Conservation (phyloP, 2,113 vertebrate species). For the Diphyllodes magnificus region DNA sequence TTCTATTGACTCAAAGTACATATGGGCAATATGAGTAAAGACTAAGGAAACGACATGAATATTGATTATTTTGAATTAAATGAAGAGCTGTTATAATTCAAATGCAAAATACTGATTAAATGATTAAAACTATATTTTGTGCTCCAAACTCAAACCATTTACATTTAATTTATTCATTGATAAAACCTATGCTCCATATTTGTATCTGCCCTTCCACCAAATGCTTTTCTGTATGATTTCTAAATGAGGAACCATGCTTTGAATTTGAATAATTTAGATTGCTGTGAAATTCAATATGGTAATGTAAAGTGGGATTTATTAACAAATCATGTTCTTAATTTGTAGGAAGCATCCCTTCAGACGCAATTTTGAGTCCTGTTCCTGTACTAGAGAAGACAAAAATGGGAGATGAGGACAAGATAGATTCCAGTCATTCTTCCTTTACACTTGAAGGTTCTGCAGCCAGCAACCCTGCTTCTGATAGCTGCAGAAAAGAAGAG, state of each 20-base stretch:
- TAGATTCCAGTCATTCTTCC: neutral
- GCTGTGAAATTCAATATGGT: neutral
- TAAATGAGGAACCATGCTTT: neutral
- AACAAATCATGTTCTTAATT: slow-evolving; percentile 19
- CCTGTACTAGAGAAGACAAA: neutral
- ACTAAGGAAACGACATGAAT: neutral
- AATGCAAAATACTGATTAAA: neutral
- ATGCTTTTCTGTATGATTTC: neutral
- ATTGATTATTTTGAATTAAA: neutral
- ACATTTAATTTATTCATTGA: neutral
- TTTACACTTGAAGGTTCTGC: neutral
- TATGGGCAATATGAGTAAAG: neutral
- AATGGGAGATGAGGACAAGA: neutral
- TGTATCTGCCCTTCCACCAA: neutral
- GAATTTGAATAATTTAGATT: neutral
- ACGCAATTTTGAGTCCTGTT: neutral
- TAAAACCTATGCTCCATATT: neutral
- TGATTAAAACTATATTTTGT: neutral
- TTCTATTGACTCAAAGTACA: neutral
- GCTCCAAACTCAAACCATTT: neutral
- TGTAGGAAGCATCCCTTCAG: slow-evolving; percentile 39
- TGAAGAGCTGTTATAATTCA: neutral
- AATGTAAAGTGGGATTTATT: neutral
- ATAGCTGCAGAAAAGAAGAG: neutral
- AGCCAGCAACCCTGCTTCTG: neutral